A percentile compares a stretch with the other conserved stretches of the same genome.
Conservation (phyloP, 35 echinoderm and acorn worm genomes). For the Diadema setosum region DNA sequence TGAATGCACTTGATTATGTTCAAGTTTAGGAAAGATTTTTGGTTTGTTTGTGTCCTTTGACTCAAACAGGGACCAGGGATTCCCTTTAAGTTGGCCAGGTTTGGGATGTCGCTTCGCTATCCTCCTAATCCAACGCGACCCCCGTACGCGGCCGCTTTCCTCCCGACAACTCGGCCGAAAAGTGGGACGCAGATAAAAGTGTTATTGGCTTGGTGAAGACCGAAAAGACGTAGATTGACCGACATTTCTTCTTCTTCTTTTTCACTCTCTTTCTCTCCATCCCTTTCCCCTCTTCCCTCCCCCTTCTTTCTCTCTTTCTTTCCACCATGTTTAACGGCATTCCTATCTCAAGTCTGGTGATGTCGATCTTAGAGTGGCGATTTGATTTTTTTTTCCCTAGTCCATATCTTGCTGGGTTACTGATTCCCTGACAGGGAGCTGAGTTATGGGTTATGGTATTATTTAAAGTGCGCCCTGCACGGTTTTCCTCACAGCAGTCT, state of each 20-base stretch:
- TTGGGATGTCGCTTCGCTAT: neutral
- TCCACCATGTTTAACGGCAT: too few species aligned
- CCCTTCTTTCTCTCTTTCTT: neutral
- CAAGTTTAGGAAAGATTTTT: neutral
- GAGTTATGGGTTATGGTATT: too few species aligned
- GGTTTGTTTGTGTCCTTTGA: neutral
- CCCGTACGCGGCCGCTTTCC: neutral
- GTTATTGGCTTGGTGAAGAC: neutral
- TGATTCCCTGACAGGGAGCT: too few species aligned
- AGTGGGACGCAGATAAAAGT: conserved; percentile 20
- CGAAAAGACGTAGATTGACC: neutral
- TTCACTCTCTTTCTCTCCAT: neutral
- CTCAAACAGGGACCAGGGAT: neutral
- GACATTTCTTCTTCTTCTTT: neutral
- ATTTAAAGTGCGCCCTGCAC: too few species aligned
- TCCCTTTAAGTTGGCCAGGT: neutral
- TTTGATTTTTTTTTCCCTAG: too few species aligned
- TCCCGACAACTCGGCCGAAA: neutral
- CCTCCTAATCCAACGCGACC: neutral
- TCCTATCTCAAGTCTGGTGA: too few species aligned
- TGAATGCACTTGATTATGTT: too few species aligned
- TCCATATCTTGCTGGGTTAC: too few species aligned
- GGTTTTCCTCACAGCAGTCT: too few species aligned
- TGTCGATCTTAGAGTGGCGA: too few species aligned
- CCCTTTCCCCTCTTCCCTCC: neutral